Conservation (phyloP, 64 coral and sea anemone genomes). For the Acropora tenuis region DNA sequence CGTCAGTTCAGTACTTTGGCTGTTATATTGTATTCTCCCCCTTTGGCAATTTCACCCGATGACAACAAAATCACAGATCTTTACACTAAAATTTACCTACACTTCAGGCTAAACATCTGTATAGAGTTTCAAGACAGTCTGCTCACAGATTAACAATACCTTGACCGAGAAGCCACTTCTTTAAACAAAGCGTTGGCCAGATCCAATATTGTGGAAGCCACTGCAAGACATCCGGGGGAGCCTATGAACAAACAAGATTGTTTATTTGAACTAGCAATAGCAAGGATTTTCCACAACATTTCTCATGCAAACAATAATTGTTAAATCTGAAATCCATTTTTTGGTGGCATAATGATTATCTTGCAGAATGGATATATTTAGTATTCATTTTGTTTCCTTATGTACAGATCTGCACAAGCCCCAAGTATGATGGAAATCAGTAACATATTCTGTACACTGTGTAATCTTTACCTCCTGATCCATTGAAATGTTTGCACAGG, state of each 20-base stretch:
- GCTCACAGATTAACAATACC: conserved; percentile 11
- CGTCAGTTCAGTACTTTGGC: too few species aligned
- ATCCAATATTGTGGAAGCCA: conserved; percentile 25
- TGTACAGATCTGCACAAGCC: background rate
- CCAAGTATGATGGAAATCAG: background rate
- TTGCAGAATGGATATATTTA: too few species aligned
- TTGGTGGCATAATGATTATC: too few species aligned
- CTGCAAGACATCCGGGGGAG: conserved; percentile 38
- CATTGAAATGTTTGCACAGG: conserved; percentile 42
- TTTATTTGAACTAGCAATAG: background rate
- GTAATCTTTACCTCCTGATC: conserved; percentile 20
- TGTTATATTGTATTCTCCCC: too few species aligned
- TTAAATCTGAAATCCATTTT: too few species aligned
- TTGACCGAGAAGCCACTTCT: conserved; percentile 34
- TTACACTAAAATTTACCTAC: too few species aligned
- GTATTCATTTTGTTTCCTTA: too few species aligned
- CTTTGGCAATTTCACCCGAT: too few species aligned
- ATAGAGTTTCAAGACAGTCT: too few species aligned
- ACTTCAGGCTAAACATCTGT: too few species aligned
- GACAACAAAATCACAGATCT: too few species aligned
- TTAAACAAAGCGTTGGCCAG: conserved; percentile 37
- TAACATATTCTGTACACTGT: background rate
- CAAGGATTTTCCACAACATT: background rate
- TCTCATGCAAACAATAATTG: too few species aligned
- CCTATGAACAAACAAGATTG: conserved; percentile 18